phyloP scores from a whole-genome alignment of 2,888 invertebrate genomes.

The Tribolium freemani region DNA sequence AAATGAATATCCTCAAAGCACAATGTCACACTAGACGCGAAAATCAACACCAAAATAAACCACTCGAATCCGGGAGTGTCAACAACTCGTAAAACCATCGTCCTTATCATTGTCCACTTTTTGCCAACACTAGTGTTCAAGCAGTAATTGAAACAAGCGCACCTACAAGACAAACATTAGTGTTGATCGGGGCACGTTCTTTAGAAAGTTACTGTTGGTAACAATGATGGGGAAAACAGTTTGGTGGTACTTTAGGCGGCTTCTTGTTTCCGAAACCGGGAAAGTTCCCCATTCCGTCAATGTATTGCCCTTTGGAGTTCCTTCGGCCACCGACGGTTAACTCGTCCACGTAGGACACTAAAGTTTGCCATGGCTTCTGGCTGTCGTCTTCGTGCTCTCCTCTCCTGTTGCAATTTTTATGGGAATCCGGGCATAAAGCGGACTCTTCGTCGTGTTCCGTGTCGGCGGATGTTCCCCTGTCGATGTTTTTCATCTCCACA shows the following conservation, averaged over 20 bases:
- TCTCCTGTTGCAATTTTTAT: conserved; percentile 61
- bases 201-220: conserved; percentile 79
- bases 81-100: conserved; percentile 83
- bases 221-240: conserved; percentile 88
- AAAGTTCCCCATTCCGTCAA: conserved; percentile 81
- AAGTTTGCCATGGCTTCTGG: conserved; percentile 87
- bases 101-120: conserved; percentile 82
- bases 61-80: conserved; percentile 96
- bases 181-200: not conserved
- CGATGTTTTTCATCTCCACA: conserved; percentile 62
- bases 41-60: conserved; percentile 92
- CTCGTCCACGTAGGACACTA: conserved; percentile 93
- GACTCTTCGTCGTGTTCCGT: conserved; percentile 65
- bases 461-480: conserved; percentile 62
- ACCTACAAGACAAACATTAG: conserved; percentile 69
- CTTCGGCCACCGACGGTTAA: conserved; percentile 89
- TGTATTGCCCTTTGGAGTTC: conserved; percentile 88
- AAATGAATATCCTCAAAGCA: conserved; percentile 97
- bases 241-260: conserved; percentile 83
- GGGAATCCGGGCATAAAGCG: conserved; percentile 55
- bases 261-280: conserved; percentile 87
- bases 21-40: conserved; percentile 93
- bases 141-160: conserved; percentile 84
- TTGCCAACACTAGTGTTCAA: conserved; percentile 78
- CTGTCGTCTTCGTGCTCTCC: conserved; percentile 67